Percentiles rank a stretch among this genome's conserved stretches.
phyloP scores from a whole-genome alignment of 2,888 invertebrate genomes.

The Macroteleia sp. region DNA sequence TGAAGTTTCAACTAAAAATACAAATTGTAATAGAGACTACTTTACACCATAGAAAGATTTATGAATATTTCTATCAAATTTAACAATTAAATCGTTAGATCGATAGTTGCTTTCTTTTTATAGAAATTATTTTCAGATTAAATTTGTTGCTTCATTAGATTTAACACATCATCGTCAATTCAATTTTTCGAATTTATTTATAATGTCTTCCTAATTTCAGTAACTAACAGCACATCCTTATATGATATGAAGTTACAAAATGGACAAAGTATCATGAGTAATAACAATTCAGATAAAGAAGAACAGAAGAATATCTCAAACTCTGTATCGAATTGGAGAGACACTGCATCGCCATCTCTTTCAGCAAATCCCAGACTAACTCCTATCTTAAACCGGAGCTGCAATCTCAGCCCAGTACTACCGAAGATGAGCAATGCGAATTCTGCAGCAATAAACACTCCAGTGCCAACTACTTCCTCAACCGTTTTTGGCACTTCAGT shows the following conservation, averaged over 20 bases:
- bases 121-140: too few species aligned
- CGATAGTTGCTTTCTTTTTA: too few species aligned
- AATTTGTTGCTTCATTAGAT: too few species aligned
- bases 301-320: conserved; percentile 57
- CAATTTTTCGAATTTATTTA: too few species aligned
- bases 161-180: too few species aligned
- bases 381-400: conserved; percentile 75
- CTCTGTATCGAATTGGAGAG: conserved; percentile 71
- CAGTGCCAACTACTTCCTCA: conserved; percentile 65
- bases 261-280: conserved; percentile 69
- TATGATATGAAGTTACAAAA: conserved; percentile 79
- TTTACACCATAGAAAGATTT: too few species aligned
- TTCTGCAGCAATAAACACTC: conserved; percentile 68
- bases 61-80: too few species aligned
- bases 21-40: too few species aligned
- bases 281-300: conserved; percentile 69
- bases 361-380: conserved; percentile 76
- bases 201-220: too few species aligned
- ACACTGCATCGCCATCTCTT: conserved; percentile 71
- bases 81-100: too few species aligned
- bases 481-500: conserved; percentile 75
- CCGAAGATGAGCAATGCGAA: conserved; percentile 70
- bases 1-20: too few species aligned
- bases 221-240: conserved; percentile 79
- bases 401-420: conserved; percentile 77